Conservation (phyloP, 1,140 invertebrate species). For the Eriosoma lanigerum region DNA sequence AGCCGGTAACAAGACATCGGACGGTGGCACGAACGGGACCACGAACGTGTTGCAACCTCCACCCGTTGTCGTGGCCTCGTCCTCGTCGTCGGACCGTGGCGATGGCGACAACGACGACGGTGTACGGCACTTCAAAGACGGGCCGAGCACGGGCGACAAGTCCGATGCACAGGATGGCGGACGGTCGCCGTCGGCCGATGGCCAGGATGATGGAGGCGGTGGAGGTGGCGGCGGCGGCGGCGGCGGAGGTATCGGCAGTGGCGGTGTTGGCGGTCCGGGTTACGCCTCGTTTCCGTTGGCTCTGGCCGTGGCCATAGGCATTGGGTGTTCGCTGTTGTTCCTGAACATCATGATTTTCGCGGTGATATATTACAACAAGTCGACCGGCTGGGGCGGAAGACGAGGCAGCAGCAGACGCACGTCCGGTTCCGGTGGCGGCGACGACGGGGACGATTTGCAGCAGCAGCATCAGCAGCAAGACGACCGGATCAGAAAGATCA, state of each 20-base stretch:
- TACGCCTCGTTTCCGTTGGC: constrained; percentile 67
- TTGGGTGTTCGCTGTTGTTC: constrained; percentile 75
- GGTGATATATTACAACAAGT: constrained; percentile 77
- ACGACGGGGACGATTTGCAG: not conserved
- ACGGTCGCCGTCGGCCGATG: constrained; percentile 55
- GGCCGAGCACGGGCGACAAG: constrained; percentile 74
- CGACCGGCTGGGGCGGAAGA: constrained; percentile 71
- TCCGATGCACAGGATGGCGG: not conserved
- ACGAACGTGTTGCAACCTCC: constrained; percentile 63
- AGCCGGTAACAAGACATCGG: not conserved
- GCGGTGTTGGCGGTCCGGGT: not conserved
- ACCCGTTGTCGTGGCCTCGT: constrained; percentile 55
- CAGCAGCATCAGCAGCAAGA: not conserved
- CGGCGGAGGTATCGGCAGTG: constrained; percentile 66
- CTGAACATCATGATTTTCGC: constrained; percentile 92
- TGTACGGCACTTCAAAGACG: constrained; percentile 63
- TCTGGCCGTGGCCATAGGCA: constrained; percentile 88
- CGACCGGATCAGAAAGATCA: constrained; percentile 37
- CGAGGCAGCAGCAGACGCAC: constrained; percentile 22
- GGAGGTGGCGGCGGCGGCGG: constrained; percentile 70
- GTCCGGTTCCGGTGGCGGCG: not conserved
- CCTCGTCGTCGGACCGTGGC: constrained; percentile 54
- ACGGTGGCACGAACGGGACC: not conserved
- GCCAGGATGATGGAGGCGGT: constrained; percentile 77
- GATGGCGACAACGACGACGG: constrained; percentile 6